Conservation (phyloP, 2,888 invertebrate genomes). For the Noctuana brunneofusca region DNA sequence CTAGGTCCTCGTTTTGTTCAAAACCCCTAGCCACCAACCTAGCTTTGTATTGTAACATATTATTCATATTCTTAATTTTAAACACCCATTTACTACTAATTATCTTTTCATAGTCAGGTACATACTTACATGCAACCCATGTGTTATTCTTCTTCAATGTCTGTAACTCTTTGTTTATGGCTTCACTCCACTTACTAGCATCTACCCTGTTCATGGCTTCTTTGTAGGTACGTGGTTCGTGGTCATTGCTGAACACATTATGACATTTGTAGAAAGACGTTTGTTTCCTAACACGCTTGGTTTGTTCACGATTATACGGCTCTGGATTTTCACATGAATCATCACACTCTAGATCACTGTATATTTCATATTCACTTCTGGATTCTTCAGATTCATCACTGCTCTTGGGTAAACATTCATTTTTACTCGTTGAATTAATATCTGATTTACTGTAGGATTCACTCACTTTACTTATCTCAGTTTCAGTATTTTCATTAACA, state of each 20-base stretch:
- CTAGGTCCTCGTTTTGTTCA: not conserved
- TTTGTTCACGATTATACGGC: not conserved
- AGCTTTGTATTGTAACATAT: not conserved
- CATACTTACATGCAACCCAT: not conserved
- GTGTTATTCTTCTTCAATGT: not conserved
- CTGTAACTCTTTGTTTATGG: not conserved
- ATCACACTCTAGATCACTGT: no score
- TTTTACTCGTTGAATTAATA: no score
- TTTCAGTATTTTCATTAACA: no score
- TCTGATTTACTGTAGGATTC: no score
- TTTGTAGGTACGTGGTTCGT: not conserved
- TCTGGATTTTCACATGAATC: no score
- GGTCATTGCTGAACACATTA: not conserved
- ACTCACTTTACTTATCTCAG: no score
- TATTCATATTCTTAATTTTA: not conserved
- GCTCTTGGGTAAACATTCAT: no score
- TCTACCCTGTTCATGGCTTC: not conserved
- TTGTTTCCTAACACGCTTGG: slow-evolving; percentile 2
- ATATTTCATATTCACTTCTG: not conserved
- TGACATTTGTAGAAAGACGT: not conserved
- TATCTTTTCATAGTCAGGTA: not conserved
- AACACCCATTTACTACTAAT: not conserved
- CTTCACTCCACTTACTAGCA: not conserved
- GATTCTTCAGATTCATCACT: not conserved
- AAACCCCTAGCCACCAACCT: not conserved